Evolutionary conservation across 2,113 vertebrate genomes (phyloP).

Genomic region (Mormyrus lacerda): DNA sequence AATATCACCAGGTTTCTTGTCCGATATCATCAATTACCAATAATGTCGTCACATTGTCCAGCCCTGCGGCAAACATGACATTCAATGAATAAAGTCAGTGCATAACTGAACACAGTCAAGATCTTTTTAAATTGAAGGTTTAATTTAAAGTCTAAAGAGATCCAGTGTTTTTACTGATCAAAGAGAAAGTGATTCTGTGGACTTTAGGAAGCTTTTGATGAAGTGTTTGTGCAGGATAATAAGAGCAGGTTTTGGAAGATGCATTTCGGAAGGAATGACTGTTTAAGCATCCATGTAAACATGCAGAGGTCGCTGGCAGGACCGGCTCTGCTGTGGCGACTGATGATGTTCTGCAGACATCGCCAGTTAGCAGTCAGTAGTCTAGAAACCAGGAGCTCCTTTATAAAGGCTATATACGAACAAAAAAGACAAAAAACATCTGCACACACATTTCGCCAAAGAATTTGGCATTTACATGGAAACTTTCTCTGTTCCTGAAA

Average conservation of each 20-base stretch:
- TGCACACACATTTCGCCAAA: not conserved
- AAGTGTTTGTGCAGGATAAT: not conserved
- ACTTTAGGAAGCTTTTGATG: not conserved
- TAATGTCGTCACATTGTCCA: not conserved
- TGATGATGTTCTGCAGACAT: not conserved
- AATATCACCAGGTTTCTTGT: not conserved
- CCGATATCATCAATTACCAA: not conserved
- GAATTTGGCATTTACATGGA: not conserved
- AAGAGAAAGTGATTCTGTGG: not conserved
- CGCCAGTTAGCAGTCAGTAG: not conserved
- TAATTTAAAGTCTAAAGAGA: not conserved
- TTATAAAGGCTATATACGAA: not conserved
- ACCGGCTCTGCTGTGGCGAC: not conserved
- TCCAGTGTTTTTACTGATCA: not conserved
- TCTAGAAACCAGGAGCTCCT: not conserved
- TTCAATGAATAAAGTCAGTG: not conserved
- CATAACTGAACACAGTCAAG: not conserved
- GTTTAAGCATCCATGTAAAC: not conserved
- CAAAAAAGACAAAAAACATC: not conserved
- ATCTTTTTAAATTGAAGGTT: not conserved
- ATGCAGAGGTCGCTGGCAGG: not conserved
- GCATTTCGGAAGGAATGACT: not conserved
- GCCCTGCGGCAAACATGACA: not conserved
- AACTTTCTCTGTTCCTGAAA: not conserved
- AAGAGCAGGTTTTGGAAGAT: not conserved